phyloP scores from a whole-genome alignment of 2,113 vertebrate species.

The Oophaga pumilio region DNA sequence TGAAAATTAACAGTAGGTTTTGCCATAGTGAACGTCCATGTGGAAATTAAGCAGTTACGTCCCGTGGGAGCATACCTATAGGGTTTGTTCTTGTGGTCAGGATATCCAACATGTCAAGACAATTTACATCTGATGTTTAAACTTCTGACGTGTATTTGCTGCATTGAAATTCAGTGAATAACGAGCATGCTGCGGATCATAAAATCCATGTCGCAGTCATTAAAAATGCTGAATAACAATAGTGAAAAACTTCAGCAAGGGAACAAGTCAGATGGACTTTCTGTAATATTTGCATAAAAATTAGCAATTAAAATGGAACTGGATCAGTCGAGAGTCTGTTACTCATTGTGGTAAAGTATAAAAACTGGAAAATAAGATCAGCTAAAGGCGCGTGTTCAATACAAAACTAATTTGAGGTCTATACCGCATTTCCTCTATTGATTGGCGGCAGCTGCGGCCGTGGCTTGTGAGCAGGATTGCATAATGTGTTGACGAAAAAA shows the following conservation, averaged over 20 bases:
- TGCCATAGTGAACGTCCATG: no score
- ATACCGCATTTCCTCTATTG: slow-evolving; percentile 1
- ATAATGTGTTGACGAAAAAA: not conserved
- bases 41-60: no score
- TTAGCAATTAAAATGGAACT: not conserved
- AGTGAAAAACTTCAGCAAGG: not conserved
- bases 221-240: not conserved
- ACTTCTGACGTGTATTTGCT: no score
- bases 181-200: no score
- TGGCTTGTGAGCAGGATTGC: not conserved
- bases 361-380: not conserved
- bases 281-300: not conserved
- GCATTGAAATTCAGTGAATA: no score
- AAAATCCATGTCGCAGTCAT: not conserved
- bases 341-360: not conserved
- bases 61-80: no score
- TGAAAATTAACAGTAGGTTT: no score
- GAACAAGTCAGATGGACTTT: not conserved
- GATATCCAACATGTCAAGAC: no score
- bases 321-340: not conserved
- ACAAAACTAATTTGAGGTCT: not conserved
- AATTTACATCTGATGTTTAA: no score
- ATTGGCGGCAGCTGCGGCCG: slow-evolving; percentile 20
- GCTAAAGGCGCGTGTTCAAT: not conserved
- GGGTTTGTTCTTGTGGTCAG: no score